phyloP scores from a whole-genome alignment of 2,113 vertebrate species.

The Xiphophorus couchianus region DNA sequence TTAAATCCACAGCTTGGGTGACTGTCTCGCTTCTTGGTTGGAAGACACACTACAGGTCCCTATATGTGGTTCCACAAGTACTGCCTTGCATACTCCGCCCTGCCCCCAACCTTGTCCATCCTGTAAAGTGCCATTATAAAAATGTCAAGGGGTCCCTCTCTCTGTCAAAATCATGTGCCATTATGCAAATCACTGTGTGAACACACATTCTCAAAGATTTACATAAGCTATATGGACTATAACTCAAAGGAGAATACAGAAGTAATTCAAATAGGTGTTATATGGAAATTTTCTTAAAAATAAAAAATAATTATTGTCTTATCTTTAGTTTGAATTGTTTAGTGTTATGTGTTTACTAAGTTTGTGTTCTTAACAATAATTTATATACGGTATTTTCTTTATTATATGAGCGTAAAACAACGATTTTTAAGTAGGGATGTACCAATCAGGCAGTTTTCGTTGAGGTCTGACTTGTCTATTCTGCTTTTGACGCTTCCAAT shows the following conservation, averaged over 20 bases:
- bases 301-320: neutral
- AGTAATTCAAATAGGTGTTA: conserved; percentile 34
- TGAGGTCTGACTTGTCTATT: neutral
- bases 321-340: neutral
- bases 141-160: conserved; percentile 76
- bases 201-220: conserved; percentile 69
- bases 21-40: conserved; percentile 37
- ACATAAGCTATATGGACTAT: conserved; percentile 62
- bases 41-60: conserved; percentile 37
- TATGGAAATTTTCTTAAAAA: conserved; percentile 22
- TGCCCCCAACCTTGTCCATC: conserved; percentile 69
- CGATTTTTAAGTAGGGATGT: too few relatives aligned
- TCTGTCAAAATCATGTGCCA: conserved; percentile 75
- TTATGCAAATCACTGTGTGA: conserved; percentile 77
- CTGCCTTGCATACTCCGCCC: conserved; percentile 47
- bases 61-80: conserved; percentile 58
- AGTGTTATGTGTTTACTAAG: neutral
- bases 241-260: conserved; percentile 49
- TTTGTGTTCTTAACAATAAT: neutral
- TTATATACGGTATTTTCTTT: neutral
- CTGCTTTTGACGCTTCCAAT: neutral
- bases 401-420: neutral
- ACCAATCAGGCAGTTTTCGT: neutral
- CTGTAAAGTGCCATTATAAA: conserved; percentile 79
- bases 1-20: conserved; percentile 34